A percentile compares a stretch with the other conserved stretches of the same genome.
These are phyloP conservation scores for Rhadinocentrus ornatus DNA, from an alignment of 2,797 vertebrate species.

Conservation along the genomic window DNA sequence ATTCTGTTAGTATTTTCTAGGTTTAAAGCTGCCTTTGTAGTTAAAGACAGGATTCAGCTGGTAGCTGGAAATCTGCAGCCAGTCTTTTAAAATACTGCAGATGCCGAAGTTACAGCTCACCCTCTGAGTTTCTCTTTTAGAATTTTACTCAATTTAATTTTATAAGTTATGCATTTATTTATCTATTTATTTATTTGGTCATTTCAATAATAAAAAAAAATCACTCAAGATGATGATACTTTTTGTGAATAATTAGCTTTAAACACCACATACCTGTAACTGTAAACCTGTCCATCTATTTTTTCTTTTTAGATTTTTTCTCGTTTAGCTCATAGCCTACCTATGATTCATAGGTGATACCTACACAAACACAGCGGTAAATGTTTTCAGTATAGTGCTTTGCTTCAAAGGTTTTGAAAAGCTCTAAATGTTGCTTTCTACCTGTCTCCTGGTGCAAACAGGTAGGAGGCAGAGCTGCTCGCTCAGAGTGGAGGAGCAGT, in stretches of 20 bases:
- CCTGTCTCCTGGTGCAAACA: slow-evolving; percentile 33
- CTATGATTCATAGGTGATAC: slow-evolving; percentile 9
- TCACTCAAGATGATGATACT: too few relatives aligned
- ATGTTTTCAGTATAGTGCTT: slow-evolving; percentile 16
- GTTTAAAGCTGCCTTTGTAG: background rate
- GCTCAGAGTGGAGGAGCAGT: slow-evolving; percentile 37
- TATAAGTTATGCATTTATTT: background rate
- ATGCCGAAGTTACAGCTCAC: background rate
- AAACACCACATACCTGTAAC: background rate
- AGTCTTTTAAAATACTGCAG: background rate
- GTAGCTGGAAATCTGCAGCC: background rate
- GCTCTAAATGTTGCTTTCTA: slow-evolving; percentile 10
- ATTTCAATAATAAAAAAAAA: too few relatives aligned
- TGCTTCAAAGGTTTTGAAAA: slow-evolving; percentile 27
- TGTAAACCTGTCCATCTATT: background rate
- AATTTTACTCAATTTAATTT: background rate
- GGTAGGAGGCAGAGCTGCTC: slow-evolving; percentile 35
- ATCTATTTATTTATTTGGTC: background rate
- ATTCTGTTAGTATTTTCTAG: too few relatives aligned
- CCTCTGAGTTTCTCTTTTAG: background rate
- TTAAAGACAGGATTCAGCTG: background rate
- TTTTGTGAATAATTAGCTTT: too few relatives aligned
- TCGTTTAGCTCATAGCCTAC: background rate
- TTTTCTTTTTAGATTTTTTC: background rate
- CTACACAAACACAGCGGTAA: slow-evolving; percentile 33